Percentiles rank a stretch among this genome's conserved stretches.
Evolutionary conservation across 30 jellyfish, hydroid and myxozoan genomes (phyloP).

Genomic region (Cassiopea andromeda): DNA sequence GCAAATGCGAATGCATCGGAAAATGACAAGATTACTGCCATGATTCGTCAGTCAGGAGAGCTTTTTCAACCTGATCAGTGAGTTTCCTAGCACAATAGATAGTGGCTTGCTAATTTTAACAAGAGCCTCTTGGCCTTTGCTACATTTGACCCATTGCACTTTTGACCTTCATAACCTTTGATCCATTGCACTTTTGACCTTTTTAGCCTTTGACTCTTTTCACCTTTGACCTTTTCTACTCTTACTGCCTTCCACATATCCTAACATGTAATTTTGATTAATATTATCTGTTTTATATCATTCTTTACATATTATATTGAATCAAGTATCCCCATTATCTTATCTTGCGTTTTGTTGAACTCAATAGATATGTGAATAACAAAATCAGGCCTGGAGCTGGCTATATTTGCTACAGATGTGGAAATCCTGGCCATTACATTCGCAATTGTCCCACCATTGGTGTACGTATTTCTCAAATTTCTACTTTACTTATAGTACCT

Average conservation of each 20-base stretch:
- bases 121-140: neutral
- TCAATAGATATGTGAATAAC: slow-evolving; percentile 61
- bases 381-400: slow-evolving; percentile 72
- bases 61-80: slow-evolving; percentile 86
- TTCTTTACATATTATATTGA: neutral
- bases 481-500: no score
- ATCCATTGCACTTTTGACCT: neutral
- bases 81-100: slow-evolving; percentile 2
- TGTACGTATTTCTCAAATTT: slow-evolving; percentile 16
- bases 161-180: neutral
- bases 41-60: slow-evolving; percentile 93
- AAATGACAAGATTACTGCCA: slow-evolving; percentile 92
- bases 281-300: no score
- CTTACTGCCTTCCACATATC: neutral
- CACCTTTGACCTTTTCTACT: neutral
- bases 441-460: slow-evolving; percentile 91
- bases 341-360: neutral
- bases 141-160: neutral
- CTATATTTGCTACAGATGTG: slow-evolving; percentile 91
- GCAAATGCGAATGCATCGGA: slow-evolving; percentile 98
- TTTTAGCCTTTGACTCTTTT: neutral
- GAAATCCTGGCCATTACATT: slow-evolving; percentile 95
- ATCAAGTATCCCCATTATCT: neutral
- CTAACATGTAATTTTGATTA: neutral
- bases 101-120: neutral